These are phyloP conservation scores for Hucho hucho DNA, from an alignment of 2,113 vertebrate species.

Conservation along the genomic window DNA sequence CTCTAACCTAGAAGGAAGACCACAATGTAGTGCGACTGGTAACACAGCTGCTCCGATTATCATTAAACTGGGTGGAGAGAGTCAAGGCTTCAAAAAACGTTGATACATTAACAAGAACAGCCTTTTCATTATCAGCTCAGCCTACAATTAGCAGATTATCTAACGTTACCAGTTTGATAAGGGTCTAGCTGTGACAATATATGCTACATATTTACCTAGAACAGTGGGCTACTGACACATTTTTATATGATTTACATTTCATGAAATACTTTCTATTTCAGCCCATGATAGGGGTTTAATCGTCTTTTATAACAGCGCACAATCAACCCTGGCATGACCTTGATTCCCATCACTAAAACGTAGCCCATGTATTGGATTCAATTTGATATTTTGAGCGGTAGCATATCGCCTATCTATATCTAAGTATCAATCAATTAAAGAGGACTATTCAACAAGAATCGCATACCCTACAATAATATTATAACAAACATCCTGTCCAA, in stretches of 20 bases:
- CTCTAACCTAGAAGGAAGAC: neutral
- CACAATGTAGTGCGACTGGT: neutral
- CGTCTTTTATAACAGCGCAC: neutral
- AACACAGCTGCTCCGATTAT: neutral
- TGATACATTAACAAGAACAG: neutral
- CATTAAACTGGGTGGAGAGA: neutral
- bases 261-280: neutral
- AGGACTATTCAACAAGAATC: too few species aligned
- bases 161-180: too few species aligned
- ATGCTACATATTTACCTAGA: neutral
- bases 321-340: conserved; percentile 30
- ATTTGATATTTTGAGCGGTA: neutral
- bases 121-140: neutral
- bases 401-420: neutral
- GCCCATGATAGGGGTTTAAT: neutral
- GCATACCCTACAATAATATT: neutral
- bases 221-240: neutral
- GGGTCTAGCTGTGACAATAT: neutral
- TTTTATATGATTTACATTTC: neutral
- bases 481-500: neutral
- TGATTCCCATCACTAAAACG: conserved; percentile 25
- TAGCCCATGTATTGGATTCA: neutral
- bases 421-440: too few species aligned
- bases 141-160: neutral
- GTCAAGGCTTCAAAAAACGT: neutral